phyloP scores from a whole-genome alignment of 2,797 vertebrate species.

The Mormyrops attenuatus region DNA sequence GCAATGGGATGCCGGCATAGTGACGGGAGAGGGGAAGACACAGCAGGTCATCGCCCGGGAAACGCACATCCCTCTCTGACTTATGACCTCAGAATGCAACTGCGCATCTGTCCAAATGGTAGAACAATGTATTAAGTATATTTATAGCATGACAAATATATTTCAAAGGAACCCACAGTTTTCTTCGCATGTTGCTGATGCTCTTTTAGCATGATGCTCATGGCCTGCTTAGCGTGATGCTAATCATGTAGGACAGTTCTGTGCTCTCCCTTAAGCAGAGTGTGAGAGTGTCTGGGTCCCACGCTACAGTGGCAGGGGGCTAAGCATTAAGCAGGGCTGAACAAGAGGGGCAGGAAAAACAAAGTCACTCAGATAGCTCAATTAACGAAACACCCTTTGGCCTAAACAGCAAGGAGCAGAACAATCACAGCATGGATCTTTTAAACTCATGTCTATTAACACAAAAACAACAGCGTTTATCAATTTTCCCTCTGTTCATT shows the following conservation, averaged over 20 bases:
- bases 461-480: neutral
- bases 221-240: neutral
- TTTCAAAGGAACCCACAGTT: neutral
- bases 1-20: neutral
- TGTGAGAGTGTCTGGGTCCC: neutral
- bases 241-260: neutral
- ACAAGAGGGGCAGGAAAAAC: neutral
- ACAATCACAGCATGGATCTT: neutral
- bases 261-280: neutral
- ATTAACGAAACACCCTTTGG: constrained; percentile 17
- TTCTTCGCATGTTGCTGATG: neutral
- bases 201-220: neutral
- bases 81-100: neutral
- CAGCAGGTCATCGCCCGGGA: neutral
- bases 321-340: neutral
- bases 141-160: neutral
- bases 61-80: neutral
- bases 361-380: constrained; percentile 4
- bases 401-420: neutral
- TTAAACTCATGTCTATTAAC: neutral
- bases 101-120: neutral
- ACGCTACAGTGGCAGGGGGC: neutral
- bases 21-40: neutral
- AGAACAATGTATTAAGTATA: neutral
- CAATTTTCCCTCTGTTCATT: neutral